Evolutionary conservation across 2,888 invertebrate species (phyloP).

Genomic region (Sarcophaga variegata): DNA sequence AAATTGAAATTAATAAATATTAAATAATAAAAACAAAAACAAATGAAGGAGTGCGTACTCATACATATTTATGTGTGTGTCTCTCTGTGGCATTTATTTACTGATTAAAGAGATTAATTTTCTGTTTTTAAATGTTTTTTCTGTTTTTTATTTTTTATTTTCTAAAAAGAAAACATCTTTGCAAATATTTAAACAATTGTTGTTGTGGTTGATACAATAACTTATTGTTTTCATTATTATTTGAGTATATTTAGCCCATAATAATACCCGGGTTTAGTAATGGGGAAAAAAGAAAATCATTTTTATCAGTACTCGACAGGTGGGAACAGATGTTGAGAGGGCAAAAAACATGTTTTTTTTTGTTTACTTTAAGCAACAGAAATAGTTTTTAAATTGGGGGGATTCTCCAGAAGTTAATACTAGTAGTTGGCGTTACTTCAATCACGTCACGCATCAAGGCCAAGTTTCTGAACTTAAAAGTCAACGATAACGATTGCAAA

Average conservation of each 20-base stretch:
- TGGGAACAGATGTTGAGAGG: background rate
- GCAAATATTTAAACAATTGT: conserved; percentile 36
- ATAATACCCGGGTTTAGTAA: background rate
- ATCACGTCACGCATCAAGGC: no score
- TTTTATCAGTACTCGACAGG: conserved; percentile 3
- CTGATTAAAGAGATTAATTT: conserved; percentile 30
- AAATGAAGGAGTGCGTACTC: background rate
- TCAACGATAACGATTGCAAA: no score
- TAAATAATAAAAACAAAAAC: background rate
- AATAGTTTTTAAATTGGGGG: no score
- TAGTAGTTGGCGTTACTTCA: no score
- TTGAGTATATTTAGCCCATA: background rate
- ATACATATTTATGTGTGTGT: background rate
- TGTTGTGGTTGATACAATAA: background rate
- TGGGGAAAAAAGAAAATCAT: background rate
- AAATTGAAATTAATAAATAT: background rate
- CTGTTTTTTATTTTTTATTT: background rate
- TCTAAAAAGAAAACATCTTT: conserved; percentile 1
- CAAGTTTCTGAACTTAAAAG: no score
- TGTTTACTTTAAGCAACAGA: no score
- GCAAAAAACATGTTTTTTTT: no score
- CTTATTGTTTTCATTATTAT: background rate
- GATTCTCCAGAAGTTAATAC: no score
- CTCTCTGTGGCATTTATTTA: conserved; percentile 21
- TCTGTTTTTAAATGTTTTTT: background rate